Conservation (phyloP, 2,888 invertebrate genomes). For the Harpalus rubripes region DNA sequence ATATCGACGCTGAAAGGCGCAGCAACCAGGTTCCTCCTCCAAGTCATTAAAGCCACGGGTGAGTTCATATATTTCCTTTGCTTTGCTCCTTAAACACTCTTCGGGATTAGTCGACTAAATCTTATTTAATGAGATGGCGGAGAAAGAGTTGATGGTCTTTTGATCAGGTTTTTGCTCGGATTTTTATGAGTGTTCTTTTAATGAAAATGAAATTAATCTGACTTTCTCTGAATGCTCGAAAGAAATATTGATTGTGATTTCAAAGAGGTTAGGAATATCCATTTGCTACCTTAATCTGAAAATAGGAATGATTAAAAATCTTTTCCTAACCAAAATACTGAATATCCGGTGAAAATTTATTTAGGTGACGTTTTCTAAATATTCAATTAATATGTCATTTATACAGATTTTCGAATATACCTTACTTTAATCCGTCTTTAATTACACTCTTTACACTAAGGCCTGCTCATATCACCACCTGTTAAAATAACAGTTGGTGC, state of each 20-base stretch:
- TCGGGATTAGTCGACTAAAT: slow-evolving; percentile 25
- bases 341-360: no score
- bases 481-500: no score
- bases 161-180: slow-evolving; percentile 3
- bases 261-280: no score
- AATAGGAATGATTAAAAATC: no score
- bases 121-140: slow-evolving; percentile 28
- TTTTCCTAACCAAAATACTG: no score
- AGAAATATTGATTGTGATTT: not conserved
- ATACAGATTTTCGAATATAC: no score
- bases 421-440: no score
- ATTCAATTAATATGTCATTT: no score
- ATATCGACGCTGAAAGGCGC: slow-evolving; percentile 9
- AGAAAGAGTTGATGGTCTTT: slow-evolving; percentile 19
- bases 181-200: not conserved
- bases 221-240: not conserved
- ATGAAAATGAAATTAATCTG: slow-evolving; percentile 27
- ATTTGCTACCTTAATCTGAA: no score
- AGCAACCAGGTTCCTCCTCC: not conserved
- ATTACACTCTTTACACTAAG: no score
- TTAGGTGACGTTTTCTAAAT: no score
- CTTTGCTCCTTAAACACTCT: slow-evolving; percentile 11
- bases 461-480: no score
- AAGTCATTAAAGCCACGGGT: slow-evolving; percentile 15
- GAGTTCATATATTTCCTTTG: slow-evolving; percentile 37